Evolutionary conservation across 2,797 vertebrate species (phyloP).

Genomic region (Clarias fuscus): DNA sequence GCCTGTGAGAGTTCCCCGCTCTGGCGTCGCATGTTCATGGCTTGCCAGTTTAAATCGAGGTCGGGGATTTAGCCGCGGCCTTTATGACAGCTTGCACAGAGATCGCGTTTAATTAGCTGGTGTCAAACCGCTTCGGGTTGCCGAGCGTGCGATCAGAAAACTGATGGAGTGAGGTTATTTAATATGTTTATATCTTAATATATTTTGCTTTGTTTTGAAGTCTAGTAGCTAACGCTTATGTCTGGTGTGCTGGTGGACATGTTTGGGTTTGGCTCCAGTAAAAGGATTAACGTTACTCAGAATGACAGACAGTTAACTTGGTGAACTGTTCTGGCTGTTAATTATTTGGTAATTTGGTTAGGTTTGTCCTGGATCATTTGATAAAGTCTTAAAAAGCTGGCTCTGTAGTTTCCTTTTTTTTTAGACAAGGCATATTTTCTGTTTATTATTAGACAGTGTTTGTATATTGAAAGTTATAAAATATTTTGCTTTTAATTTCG

Average conservation of each 20-base stretch:
- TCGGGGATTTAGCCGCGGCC: conserved; percentile 66
- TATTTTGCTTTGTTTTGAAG: not conserved
- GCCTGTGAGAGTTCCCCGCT: conserved; percentile 45
- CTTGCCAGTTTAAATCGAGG: conserved; percentile 48
- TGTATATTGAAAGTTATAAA: not conserved
- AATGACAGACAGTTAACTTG: not conserved
- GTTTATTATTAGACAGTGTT: not conserved
- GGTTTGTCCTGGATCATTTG: not conserved
- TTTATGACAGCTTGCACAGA: not conserved
- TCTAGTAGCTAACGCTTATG: too few species aligned
- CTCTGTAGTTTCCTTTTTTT: not conserved
- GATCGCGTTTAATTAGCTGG: not conserved
- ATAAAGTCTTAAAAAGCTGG: not conserved
- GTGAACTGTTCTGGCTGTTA: too few species aligned
- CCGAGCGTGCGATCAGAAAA: not conserved
- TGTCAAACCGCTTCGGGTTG: not conserved
- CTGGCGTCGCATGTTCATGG: conserved; percentile 24
- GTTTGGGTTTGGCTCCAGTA: not conserved
- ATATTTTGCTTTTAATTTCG: too few species aligned
- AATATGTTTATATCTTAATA: not conserved
- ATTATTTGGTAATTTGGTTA: not conserved
- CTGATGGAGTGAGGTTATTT: not conserved
- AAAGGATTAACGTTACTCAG: too few species aligned
- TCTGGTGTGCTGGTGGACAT: too few species aligned
- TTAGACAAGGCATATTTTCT: not conserved